Evolutionary conservation across 2,113 vertebrate species (phyloP), one percentile per base, ranked within the genome.

Genomic region (Odobenus rosmarus): DNA sequence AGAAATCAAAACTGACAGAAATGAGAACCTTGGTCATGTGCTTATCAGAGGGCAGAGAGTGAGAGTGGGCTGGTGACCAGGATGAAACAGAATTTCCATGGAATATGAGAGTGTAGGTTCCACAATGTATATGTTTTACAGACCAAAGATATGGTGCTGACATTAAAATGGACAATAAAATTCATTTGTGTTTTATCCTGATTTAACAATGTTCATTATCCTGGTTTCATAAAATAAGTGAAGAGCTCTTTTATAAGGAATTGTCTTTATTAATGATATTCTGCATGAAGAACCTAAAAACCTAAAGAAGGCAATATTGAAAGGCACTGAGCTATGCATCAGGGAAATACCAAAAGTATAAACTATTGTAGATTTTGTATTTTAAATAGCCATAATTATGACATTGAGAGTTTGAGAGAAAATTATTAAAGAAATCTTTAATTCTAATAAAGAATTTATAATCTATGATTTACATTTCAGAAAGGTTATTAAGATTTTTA

Each of bases 401-500:
- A 67, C 2, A 19, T 21, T 72, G n/a, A 88, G 6, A 93, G 88
- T 57, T 36, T 88, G 23, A 55, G 26, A 95, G 57, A 53, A 71
- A 93, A 88, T 19, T 33, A 81, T 53, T 96, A 57, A 79, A 93
- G 7, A 24, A 67, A 59, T 67, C 5, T 87, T 92, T 96, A 81
- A 67, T 89, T 89, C 5, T 12, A 81, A 0, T 57, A 83, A 90
- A 91, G 26, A 53, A 94, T 90, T 79, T 86, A 67, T 82, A 86
- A 81, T 33, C 12, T 82, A 55, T 71, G 10, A 46, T 83, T 42
- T 82, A 61, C 67, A 42, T 74, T 16, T 80, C 24, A 90, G 84
- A 46, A 95, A 76, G 18, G 0, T 55, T 11, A 53, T 84, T 84
- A 81, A 64, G 31, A 53, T 85, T 71, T 72, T 82, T 94, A 94